These are phyloP conservation scores for Petrocephalus microphthalmus DNA, from an alignment of 2,113 vertebrate species.

Conservation along the genomic window DNA sequence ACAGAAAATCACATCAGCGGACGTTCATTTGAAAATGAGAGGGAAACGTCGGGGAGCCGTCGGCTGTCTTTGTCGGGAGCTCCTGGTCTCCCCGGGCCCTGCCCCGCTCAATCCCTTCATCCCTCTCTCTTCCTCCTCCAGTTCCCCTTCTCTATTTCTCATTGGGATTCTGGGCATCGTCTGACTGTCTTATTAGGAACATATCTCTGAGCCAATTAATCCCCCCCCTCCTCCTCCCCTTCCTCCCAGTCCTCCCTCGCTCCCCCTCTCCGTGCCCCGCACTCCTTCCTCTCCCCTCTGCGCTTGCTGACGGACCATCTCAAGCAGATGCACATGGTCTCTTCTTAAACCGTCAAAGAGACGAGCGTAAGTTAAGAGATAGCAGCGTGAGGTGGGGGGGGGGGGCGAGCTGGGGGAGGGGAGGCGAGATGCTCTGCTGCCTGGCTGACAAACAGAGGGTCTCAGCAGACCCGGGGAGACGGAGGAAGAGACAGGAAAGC, in stretches of 20 bases:
- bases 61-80: too few species aligned
- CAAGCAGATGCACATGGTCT: conserved; percentile 10
- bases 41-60: not conserved
- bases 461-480: conserved; percentile 57
- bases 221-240: not conserved
- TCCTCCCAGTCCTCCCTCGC: not conserved
- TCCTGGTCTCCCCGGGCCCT: too few species aligned
- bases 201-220: conserved; percentile 38
- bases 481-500: conserved; percentile 45
- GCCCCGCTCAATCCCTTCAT: not conserved
- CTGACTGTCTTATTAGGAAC: conserved; percentile 38
- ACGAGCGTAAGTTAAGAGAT: conserved; percentile 33
- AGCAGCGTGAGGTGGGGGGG: conserved; percentile 15
- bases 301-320: conserved; percentile 26
- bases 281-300: not conserved
- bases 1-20: not conserved
- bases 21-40: not conserved
- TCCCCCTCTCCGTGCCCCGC: not conserved
- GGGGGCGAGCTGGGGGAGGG: conserved; percentile 24
- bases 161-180: conserved; percentile 29
- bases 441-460: conserved; percentile 68
- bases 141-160: conserved; percentile 19
- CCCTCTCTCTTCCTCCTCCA: not conserved
- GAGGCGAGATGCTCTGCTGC: conserved; percentile 56
- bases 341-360: conserved; percentile 29